These are phyloP conservation scores for Cyclargus thomasi DNA, from an alignment of 1,140 invertebrate species.

Conservation along the genomic window DNA sequence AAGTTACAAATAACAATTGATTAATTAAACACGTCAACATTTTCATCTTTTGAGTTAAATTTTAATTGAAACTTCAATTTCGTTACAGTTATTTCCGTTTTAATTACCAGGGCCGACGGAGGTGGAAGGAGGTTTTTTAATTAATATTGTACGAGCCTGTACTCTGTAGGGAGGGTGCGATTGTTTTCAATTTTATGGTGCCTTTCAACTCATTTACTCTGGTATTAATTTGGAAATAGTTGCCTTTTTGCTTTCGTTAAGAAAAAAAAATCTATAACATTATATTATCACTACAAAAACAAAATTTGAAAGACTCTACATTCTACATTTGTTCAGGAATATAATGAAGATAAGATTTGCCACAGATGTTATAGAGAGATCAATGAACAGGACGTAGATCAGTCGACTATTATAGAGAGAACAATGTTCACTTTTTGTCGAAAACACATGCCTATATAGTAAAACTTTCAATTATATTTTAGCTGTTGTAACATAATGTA, in stretches of 20 bases:
- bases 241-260: not conserved
- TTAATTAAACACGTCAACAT: conserved; percentile 1
- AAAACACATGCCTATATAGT: too few species aligned
- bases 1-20: not conserved
- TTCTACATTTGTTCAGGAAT: too few species aligned
- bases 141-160: conserved; percentile 52
- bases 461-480: too few species aligned
- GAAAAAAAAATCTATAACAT: too few species aligned
- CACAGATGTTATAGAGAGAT: too few species aligned
- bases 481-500: too few species aligned
- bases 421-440: too few species aligned
- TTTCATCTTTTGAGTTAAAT: conserved; percentile 20
- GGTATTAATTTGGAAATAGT: conserved; percentile 23
- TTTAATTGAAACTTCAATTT: conserved; percentile 29
- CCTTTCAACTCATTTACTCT: conserved; percentile 36
- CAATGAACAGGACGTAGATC: too few species aligned
- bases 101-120: conserved; percentile 47
- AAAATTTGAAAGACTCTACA: too few species aligned
- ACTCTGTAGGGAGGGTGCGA: conserved; percentile 35
- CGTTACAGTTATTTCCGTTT: conserved; percentile 51
- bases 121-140: conserved; percentile 52
- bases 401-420: too few species aligned
- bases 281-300: too few species aligned
- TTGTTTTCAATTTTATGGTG: conserved; percentile 43
- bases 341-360: too few species aligned